These are phyloP conservation scores for Calcarius lapponicus DNA, from an alignment of 2,797 vertebrate genomes.

Conservation along the genomic window DNA sequence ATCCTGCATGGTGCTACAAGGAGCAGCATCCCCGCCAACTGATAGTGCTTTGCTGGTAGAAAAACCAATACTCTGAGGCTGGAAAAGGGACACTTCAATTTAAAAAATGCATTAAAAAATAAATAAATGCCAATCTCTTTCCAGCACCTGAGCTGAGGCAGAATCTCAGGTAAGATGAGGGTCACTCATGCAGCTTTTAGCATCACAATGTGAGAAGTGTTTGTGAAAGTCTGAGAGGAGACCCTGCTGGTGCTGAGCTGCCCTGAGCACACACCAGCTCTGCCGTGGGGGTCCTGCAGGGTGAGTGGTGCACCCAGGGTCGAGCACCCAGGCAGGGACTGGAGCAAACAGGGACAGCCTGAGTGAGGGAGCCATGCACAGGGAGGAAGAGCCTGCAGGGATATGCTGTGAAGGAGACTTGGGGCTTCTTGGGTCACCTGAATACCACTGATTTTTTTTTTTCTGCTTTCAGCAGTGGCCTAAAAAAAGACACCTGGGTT, in stretches of 20 bases:
- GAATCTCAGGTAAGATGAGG: background rate
- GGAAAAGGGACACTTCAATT: background rate
- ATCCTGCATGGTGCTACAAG: rapidly evolving
- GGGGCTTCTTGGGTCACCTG: background rate
- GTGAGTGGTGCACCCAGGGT: rapidly evolving
- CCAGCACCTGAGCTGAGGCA: background rate
- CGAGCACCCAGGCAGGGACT: rapidly evolving
- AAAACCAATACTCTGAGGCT: background rate
- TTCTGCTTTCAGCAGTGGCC: background rate
- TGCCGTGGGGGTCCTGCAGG: rapidly evolving
- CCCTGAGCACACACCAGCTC: background rate
- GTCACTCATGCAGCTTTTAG: background rate
- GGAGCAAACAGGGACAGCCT: rapidly evolving
- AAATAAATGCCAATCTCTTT: background rate
- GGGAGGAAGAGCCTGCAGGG: background rate
- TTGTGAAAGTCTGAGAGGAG: background rate
- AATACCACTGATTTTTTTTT: background rate
- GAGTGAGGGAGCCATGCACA: rapidly evolving
- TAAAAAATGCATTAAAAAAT: background rate
- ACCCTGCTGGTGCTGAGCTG: background rate
- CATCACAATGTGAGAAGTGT: rapidly evolving
- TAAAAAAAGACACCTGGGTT: constrained; percentile 15
- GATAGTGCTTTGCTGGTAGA: too few relatives aligned
- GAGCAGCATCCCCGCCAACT: background rate
- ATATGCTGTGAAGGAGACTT: background rate